These are phyloP conservation scores for Cosmorhoe ocellata DNA, from an alignment of 2,888 invertebrate species.

Conservation along the genomic window DNA sequence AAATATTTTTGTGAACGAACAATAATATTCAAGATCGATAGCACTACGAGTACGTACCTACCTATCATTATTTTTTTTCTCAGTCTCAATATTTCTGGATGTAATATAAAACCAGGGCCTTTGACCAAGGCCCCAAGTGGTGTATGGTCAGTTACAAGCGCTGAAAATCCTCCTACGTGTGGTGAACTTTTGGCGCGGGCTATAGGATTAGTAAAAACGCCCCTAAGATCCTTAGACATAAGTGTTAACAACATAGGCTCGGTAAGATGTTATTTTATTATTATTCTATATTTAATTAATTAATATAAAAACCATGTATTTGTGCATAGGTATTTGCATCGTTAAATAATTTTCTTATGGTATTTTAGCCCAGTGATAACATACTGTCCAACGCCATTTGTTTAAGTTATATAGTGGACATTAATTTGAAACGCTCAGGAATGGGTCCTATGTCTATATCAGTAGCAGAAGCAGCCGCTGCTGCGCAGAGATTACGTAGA, in stretches of 20 bases:
- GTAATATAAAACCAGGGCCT: conserved; percentile 69
- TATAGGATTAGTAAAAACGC: conserved; percentile 75
- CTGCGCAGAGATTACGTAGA: conserved; percentile 68
- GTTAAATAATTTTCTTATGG: conserved; percentile 1
- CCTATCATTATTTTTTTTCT: neutral
- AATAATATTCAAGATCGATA: too few relatives aligned
- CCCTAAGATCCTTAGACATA: conserved; percentile 69
- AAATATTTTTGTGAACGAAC: too few relatives aligned
- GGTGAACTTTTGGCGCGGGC: conserved; percentile 75
- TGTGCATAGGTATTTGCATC: too few relatives aligned
- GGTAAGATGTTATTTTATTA: conserved; percentile 46
- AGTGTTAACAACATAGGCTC: conserved; percentile 78
- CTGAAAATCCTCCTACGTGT: conserved; percentile 73
- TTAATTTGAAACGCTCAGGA: conserved; percentile 75
- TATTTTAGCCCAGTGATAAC: conserved; percentile 65
- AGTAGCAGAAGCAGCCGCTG: conserved; percentile 73
- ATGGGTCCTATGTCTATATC: conserved; percentile 70
- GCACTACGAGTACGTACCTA: too few relatives aligned
- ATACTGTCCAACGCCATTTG: conserved; percentile 73
- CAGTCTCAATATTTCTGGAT: conserved; percentile 75
- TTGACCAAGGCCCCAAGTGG: conserved; percentile 67
- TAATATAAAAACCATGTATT: too few relatives aligned
- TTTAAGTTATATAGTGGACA: conserved; percentile 68
- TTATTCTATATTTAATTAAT: too few relatives aligned
- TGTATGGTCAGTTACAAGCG: conserved; percentile 76